Conservation (phyloP, 2,113 vertebrate species). For the Scolopax mira region DNA sequence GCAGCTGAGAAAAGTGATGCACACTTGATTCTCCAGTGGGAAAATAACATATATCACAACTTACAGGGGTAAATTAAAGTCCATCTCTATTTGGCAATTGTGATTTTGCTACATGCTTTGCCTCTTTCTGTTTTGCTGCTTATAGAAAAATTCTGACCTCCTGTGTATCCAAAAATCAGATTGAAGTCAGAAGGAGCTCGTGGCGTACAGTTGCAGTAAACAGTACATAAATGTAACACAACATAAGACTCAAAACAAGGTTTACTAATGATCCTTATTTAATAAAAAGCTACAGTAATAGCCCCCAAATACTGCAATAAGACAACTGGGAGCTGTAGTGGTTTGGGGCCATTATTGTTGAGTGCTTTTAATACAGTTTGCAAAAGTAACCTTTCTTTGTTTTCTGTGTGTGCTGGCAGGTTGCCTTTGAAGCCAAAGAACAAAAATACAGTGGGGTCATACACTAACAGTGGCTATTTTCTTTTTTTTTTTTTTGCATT, state of each 20-base stretch:
- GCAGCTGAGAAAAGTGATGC: background rate
- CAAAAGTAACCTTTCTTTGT: slow-evolving; percentile 14
- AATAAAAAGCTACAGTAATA: background rate
- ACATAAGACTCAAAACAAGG: background rate
- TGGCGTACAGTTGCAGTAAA: background rate
- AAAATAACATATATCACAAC: slow-evolving; percentile 4
- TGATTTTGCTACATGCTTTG: background rate
- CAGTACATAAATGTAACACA: background rate
- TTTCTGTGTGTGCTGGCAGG: background rate
- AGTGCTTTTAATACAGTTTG: slow-evolving; percentile 22
- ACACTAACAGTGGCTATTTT: background rate
- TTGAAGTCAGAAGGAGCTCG: background rate
- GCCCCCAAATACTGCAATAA: background rate
- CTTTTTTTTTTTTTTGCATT: background rate
- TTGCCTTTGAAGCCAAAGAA: slow-evolving; percentile 4
- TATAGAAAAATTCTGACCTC: background rate
- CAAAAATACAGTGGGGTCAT: background rate
- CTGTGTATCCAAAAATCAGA: background rate
- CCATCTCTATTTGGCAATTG: background rate
- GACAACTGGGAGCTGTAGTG: background rate
- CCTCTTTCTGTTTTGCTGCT: background rate
- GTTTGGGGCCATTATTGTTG: background rate
- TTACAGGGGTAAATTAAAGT: slow-evolving; percentile 17
- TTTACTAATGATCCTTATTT: background rate
- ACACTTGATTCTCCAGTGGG: background rate